Evolutionary conservation across 2,797 vertebrate genomes (phyloP).

Genomic region (Microcaecilia unicolor): DNA sequence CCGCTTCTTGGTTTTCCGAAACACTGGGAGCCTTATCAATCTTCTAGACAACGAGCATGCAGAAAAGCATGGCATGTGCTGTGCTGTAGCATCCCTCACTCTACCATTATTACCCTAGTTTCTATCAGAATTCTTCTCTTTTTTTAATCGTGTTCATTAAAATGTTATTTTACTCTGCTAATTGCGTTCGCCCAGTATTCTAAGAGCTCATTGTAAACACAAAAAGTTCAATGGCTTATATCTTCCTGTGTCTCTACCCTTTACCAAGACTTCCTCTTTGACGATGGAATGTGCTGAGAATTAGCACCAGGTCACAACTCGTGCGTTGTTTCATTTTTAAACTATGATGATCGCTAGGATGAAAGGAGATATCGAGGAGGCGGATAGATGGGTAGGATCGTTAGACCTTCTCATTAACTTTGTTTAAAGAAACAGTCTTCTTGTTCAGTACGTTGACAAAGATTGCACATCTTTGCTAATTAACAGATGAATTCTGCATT

Average conservation of each 20-base stretch:
- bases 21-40: constrained; percentile 1
- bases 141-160: constrained; percentile 20
- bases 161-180: constrained; percentile 16
- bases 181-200: constrained; percentile 47
- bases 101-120: background rate
- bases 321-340: background rate
- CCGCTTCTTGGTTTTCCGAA: too few species aligned
- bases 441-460: too few species aligned
- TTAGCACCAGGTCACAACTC: background rate
- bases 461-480: too few species aligned
- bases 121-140: constrained; percentile 3
- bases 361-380: too few species aligned
- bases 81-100: fast-evolving
- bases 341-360: too few species aligned
- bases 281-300: constrained; percentile 6
- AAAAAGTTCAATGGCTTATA: constrained; percentile 43
- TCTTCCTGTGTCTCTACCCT: constrained; percentile 21
- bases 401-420: too few species aligned
- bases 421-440: too few species aligned
- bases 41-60: constrained; percentile 1
- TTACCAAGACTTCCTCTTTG: constrained; percentile 39
- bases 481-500: too few species aligned
- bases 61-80: background rate
- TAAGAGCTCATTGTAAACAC: constrained; percentile 31
- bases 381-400: too few species aligned